Base-by-base conservation (phyloP, 2,888 invertebrate species). In the Unio pictorum region DNA sequence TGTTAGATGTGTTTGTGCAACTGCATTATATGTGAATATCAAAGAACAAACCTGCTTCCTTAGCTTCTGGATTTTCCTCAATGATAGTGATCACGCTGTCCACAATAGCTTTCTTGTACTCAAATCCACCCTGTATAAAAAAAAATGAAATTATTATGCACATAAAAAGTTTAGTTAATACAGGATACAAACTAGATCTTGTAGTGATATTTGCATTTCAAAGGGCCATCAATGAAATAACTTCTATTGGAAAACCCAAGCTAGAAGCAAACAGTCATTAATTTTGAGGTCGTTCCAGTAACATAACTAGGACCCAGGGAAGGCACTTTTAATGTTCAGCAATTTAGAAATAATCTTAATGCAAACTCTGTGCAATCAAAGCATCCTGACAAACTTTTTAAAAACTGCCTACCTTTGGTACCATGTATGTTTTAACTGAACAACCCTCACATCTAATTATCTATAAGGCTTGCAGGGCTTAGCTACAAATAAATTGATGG, bases 91-190 rank as follows among this genome's bases (percentile, higher is more conserved):
- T 99, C 68, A 99, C 96, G 0, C 99, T 99, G 88, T 99, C 98
- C 0, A 98, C 99, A 78, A 99, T 98, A 0, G 98, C 97, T 26
- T 96, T 96, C 91, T 99, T 99, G 91, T 99, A 99, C 78, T 99
- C 98, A 75, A 98, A 92, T 0, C 99, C 99, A 17, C 99, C 93
- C 87, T 89, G 73, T 15, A 63, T 75, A 4, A 61, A 34, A 66
- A 11, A 61, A 54, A 23, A 23, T n/a, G 20, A 18, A 64, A 23
- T 23, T 45, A 54, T 54, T 3, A 54, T 0, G n/a, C 58, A 23
- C 20, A 58, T 58, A 34, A 8, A 8, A 34, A 34, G 45, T 45
- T 15, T 45, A 45, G 15, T 45, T 15, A 11, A 45, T 45, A 15
- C 15, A 45, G 15, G 45, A 45, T 34, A 62, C 15, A 18, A 55